These are phyloP conservation scores for Zaprionus kolodkinae DNA, from an alignment of 1,140 invertebrate genomes.

Conservation along the genomic window DNA sequence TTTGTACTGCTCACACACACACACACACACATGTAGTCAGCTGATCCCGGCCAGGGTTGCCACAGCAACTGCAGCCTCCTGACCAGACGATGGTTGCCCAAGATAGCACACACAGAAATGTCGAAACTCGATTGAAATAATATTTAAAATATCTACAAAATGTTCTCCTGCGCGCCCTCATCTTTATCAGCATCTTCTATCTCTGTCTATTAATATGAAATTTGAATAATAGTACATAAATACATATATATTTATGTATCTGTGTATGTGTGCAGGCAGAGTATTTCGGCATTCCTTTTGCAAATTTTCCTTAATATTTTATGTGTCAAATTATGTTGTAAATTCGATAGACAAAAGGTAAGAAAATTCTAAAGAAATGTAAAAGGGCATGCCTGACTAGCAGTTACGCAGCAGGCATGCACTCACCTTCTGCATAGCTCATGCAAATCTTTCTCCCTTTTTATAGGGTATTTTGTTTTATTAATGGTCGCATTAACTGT, in stretches of 20 bases:
- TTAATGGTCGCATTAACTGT: constrained; percentile 3
- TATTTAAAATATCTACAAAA: constrained; percentile 49
- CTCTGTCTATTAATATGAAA: constrained; percentile 13
- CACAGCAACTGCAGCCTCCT: constrained; percentile 25
- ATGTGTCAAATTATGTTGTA: constrained; percentile 8
- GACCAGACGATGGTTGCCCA: constrained; percentile 41
- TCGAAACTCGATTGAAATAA: constrained; percentile 48
- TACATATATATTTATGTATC: neutral
- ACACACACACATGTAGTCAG: constrained; percentile 3
- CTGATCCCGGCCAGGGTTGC: neutral
- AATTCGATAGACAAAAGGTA: neutral
- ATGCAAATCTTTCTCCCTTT: neutral
- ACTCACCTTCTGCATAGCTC: too few relatives aligned
- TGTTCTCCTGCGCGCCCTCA: neutral
- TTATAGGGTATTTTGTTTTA: neutral
- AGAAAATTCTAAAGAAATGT: neutral
- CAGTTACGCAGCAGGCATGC: neutral
- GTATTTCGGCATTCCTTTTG: neutral
- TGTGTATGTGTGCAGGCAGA: neutral
- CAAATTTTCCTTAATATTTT: neutral
- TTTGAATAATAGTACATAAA: constrained; percentile 18
- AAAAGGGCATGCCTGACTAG: neutral
- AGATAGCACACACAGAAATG: constrained; percentile 49
- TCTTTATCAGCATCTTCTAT: neutral
- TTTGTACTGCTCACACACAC: constrained; percentile 21